These are phyloP conservation scores for Gasterosteus nipponicus DNA, from an alignment of 2,113 vertebrate species.

Conservation along the genomic window DNA sequence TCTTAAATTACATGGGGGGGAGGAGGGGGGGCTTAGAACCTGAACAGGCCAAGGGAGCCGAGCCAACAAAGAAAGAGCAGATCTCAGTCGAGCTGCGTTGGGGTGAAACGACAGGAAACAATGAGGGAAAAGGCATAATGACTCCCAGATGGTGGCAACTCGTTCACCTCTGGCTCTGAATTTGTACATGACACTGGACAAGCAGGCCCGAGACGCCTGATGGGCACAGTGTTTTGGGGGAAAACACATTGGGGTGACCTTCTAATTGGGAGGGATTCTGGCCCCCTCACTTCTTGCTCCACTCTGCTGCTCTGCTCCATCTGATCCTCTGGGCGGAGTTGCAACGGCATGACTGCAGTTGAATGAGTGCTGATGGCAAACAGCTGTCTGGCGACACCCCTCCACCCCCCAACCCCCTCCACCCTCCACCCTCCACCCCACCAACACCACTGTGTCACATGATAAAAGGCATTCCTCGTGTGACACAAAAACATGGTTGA, in stretches of 20 bases:
- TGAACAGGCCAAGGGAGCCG: constrained; percentile 63
- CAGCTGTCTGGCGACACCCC: constrained; percentile 72
- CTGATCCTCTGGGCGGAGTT: constrained; percentile 54
- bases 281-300: constrained; percentile 54
- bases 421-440: constrained; percentile 2
- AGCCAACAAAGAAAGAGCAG: constrained; percentile 60
- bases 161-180: constrained; percentile 61
- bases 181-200: constrained; percentile 44
- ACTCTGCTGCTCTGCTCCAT: constrained; percentile 43
- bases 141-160: constrained; percentile 78
- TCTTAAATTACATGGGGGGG: constrained; percentile 72
- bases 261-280: constrained; percentile 72
- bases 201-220: constrained; percentile 45
- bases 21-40: constrained; percentile 46
- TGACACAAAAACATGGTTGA: constrained; percentile 66
- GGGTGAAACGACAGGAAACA: constrained; percentile 78
- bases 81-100: constrained; percentile 46
- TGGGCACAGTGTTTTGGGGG: constrained; percentile 50
- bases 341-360: constrained; percentile 62
- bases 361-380: constrained; percentile 78
- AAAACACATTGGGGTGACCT: constrained; percentile 80
- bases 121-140: constrained; percentile 79
- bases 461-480: constrained; percentile 73
- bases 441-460: constrained; percentile 68
- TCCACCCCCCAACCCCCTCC: constrained; percentile 6